Evolutionary conservation across 2,113 vertebrate genomes (phyloP), one percentile per base, ranked within the genome.

Genomic region (Cariama cristata): DNA sequence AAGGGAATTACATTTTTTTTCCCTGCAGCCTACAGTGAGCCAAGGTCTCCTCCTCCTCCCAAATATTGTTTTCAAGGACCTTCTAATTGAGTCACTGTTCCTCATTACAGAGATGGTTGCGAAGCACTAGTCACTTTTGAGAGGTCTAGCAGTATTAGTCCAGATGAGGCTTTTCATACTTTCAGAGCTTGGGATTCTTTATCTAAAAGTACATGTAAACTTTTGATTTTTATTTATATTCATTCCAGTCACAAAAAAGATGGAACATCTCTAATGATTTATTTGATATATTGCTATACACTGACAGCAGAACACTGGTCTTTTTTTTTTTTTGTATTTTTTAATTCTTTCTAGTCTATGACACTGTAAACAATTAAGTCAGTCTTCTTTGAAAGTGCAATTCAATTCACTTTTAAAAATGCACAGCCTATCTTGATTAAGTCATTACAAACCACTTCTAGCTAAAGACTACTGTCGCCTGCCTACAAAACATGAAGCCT

Each of bases 361-460:
- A 15, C 33, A 73, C 5, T 90, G 55, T 69, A 95, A 95, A 89
- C 60, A 94, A 89, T 35, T 3, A 94, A 93, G 76, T 85, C 83
- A 58, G 33, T 40, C 53, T 91, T 52, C 55, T 87, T 33, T 58
- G 27, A 87, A 96, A 94, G 69, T 47, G 49, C 75, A 89, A 74
- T 68, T 85, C 27, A 72, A 38, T 79, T 79, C 58, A 56, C 44
- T 91, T 88, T 64, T 62, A 56, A 91, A 92, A 91, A 90, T 55
- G 35, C 66, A 95, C 53, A 85, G 42, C 38, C 42, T 90, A 73
- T 69, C 86, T 85, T 89, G 62, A 90, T 87, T 79, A 86, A 93
- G 85, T 79, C 20, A 55, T 79, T 95, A 93, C 15, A 86, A 90
- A 94, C 27, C 45, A 79, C 32, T 92, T 50, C 59, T 55, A 91